Evolutionary conservation across 2,113 vertebrate genomes (phyloP).

Genomic region (Salvelinus alpinus): DNA sequence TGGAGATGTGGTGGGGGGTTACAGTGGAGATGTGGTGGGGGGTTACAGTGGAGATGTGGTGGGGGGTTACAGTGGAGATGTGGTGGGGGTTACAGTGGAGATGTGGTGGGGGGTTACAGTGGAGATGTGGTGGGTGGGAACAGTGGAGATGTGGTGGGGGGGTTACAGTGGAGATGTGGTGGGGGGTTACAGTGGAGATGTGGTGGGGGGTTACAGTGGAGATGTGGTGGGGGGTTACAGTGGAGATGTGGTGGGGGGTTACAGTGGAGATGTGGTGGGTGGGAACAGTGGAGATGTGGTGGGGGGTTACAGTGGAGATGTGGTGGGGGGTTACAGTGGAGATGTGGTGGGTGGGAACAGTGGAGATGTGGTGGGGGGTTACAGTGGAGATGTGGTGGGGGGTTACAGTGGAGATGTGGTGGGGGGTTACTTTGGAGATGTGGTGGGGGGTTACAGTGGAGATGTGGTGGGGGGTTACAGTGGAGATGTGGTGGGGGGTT

Average conservation of each 20-base stretch:
- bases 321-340: too few relatives aligned
- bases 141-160: not conserved
- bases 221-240: not conserved
- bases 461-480: not conserved
- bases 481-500: not conserved
- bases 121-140: not conserved
- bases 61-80: too few relatives aligned
- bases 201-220: too few relatives aligned
- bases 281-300: not conserved
- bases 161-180: not conserved
- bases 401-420: not conserved
- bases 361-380: not conserved
- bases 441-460: too few relatives aligned
- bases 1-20: too few relatives aligned
- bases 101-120: too few relatives aligned
- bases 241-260: not conserved
- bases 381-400: too few relatives aligned
- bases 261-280: too few relatives aligned
- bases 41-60: too few relatives aligned
- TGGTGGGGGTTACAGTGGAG: too few relatives aligned
- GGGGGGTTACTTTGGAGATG: too few relatives aligned
- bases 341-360: not conserved
- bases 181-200: not conserved
- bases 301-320: not conserved
- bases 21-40: too few relatives aligned